These are phyloP conservation scores for Euclidia mi DNA, from an alignment of 2,888 invertebrate species.

Conservation along the genomic window DNA sequence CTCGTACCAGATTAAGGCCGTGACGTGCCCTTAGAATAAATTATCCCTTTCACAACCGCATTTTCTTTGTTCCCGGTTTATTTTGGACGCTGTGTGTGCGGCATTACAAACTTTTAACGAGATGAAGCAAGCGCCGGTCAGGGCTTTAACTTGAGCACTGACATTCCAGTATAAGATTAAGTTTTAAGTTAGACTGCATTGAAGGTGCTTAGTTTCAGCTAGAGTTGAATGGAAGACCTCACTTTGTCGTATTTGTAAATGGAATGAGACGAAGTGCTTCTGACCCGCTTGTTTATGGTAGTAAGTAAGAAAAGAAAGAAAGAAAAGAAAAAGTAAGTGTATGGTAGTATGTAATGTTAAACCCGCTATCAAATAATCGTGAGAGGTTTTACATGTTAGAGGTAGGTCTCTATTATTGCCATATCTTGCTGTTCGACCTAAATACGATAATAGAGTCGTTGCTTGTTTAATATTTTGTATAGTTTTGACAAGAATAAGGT, in stretches of 20 bases:
- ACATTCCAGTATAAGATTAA: constrained; percentile 9
- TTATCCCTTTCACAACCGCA: constrained; percentile 64
- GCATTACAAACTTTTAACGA: constrained; percentile 69
- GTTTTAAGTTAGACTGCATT: constrained; percentile 9
- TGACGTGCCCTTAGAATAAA: constrained; percentile 68
- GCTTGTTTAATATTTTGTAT: no score
- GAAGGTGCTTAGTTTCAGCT: constrained; percentile 2
- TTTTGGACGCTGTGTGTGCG: constrained; percentile 59
- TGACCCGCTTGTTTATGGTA: no score
- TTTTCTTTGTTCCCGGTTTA: constrained; percentile 71
- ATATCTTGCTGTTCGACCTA: no score
- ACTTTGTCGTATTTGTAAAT: constrained; percentile 11
- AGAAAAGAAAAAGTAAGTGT: no score
- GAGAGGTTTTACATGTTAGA: no score
- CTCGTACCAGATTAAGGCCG: constrained; percentile 53
- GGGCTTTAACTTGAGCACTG: constrained; percentile 21
- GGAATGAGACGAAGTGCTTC: no score
- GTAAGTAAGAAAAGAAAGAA: no score
- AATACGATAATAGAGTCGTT: no score
- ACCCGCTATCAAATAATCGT: no score
- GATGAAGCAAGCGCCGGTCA: constrained; percentile 49
- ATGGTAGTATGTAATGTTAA: no score
- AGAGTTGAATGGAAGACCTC: constrained; percentile 1
- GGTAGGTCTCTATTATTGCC: no score
- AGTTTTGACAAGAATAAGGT: no score